Percentiles rank a stretch among this genome's conserved stretches.
These are phyloP conservation scores for Tromatobia lineatoria DNA, from an alignment of 2,888 invertebrate genomes.

Conservation along the genomic window DNA sequence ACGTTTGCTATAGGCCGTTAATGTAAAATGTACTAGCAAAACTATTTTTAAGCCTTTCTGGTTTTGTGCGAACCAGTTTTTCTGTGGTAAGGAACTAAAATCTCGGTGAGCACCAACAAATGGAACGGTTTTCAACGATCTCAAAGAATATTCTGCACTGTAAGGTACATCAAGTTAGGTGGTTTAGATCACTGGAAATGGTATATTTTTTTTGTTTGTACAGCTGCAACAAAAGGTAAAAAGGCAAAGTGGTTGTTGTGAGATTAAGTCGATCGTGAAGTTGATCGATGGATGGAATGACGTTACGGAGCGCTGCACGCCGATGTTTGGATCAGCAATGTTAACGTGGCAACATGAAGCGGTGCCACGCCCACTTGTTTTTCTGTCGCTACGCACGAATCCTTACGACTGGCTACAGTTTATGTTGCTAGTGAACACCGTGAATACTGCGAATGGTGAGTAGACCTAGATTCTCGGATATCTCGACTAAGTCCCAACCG, in stretches of 20 bases:
- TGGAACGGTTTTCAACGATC: background rate
- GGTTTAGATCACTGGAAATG: background rate
- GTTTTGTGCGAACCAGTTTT: too few relatives aligned
- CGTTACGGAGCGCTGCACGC: background rate
- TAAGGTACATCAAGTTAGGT: background rate
- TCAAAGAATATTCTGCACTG: background rate
- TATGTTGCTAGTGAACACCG: background rate
- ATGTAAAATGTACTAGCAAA: too few relatives aligned
- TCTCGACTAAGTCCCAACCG: background rate
- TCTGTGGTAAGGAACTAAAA: too few relatives aligned
- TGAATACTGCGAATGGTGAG: conserved; percentile 6
- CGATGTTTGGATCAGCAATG: background rate
- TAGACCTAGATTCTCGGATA: conserved; percentile 3
- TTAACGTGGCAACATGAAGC: conserved; percentile 11
- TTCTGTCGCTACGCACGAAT: background rate
- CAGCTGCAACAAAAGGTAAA: background rate
- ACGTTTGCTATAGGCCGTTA: too few relatives aligned
- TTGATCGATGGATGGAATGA: conserved; percentile 12
- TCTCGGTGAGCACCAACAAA: too few relatives aligned
- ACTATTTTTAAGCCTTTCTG: too few relatives aligned
- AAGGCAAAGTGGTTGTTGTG: background rate
- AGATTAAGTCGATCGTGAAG: conserved; percentile 21
- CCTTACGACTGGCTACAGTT: background rate
- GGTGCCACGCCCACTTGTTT: background rate
- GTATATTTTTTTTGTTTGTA: background rate